Evolutionary conservation across 1,140 invertebrate genomes (phyloP), one percentile per base, ranked within the genome.

Genomic region (Cydia strobilella): DNA sequence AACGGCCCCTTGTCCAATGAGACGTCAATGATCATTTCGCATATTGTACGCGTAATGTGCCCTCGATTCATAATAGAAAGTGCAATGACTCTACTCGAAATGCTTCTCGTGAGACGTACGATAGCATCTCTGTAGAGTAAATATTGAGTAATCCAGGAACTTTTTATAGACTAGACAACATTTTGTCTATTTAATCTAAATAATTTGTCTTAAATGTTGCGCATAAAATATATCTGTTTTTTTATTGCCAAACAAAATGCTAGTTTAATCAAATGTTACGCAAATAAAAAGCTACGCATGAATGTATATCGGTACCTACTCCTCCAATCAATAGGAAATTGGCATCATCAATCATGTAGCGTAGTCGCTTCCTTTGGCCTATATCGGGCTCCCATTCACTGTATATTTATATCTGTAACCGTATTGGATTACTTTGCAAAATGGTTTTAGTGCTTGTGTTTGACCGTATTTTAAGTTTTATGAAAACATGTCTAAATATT

Each of bases 281-380:
- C 75, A 82, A 81, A 79, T 78, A 63, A 79, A 54, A 79, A 54
- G 76, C 73, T 54, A n/a, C n/a, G 39, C 69, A 59, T 59, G 74
- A 71, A 73, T 74, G 62, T 72, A 77, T 77, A 31, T 69, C 2
- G 42, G 65, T 77, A 77, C 72, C n/a, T n/a, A n/a, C n/a, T n/a
- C n/a, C n/a, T 51, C 54, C 76, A 79, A 77, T 82, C 77, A 80
- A 79, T 83, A 80, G 83, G 81, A 83, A 84, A 84, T 84, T 84
- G 75, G 75, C 65, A 79, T 79, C 80, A 84, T 84, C 82, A 79
- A 84, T 84, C 83, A 80, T 77, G 65, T 69, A 59, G 54, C 20
- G 48, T 51, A 66, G 63, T 77, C 74, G 72, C 76, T 77, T 77
- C 77, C 79, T 80, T 75, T 80, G 79, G 75, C 77, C 79, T 79